These are phyloP conservation scores for Calliphora vomitoria DNA, from an alignment of 2,888 invertebrate genomes.

Conservation along the genomic window DNA sequence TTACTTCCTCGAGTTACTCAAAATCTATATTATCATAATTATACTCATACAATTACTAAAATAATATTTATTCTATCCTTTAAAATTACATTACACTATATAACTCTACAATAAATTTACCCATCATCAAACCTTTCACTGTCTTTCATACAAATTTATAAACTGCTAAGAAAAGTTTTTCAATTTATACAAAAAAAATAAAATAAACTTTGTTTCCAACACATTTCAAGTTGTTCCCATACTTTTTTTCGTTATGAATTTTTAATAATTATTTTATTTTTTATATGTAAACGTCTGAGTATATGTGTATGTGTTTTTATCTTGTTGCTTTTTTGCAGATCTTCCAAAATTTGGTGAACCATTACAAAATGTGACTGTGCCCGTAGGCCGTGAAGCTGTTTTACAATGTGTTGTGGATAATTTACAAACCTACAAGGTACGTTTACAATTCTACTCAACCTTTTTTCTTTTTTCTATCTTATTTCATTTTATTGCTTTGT, in stretches of 20 bases:
- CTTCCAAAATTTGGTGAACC: slow-evolving; percentile 88
- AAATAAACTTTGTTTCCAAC: background rate
- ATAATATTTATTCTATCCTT: no score
- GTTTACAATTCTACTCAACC: background rate
- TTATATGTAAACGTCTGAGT: background rate
- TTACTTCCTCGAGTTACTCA: no score
- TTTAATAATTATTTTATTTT: slow-evolving; percentile 26
- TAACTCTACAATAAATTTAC: background rate
- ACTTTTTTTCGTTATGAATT: slow-evolving; percentile 12
- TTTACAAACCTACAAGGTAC: slow-evolving; percentile 88
- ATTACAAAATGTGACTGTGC: slow-evolving; percentile 88
- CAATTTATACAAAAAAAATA: background rate
- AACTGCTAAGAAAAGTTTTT: slow-evolving; percentile 17
- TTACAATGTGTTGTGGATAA: slow-evolving; percentile 89
- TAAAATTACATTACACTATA: background rate
- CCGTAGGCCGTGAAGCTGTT: slow-evolving; percentile 88
- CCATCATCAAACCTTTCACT: background rate
- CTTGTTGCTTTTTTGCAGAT: slow-evolving; percentile 85
- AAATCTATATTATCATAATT: no score
- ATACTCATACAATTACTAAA: no score
- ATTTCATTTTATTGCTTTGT: background rate
- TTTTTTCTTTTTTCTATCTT: background rate
- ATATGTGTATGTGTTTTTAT: slow-evolving; percentile 14
- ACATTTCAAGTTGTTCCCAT: background rate
- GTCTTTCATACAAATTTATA: background rate